A percentile compares a stretch with the other conserved stretches of the same genome.
phyloP scores from a whole-genome alignment of 2,888 invertebrate genomes.

The Chymomyza caudatula region DNA sequence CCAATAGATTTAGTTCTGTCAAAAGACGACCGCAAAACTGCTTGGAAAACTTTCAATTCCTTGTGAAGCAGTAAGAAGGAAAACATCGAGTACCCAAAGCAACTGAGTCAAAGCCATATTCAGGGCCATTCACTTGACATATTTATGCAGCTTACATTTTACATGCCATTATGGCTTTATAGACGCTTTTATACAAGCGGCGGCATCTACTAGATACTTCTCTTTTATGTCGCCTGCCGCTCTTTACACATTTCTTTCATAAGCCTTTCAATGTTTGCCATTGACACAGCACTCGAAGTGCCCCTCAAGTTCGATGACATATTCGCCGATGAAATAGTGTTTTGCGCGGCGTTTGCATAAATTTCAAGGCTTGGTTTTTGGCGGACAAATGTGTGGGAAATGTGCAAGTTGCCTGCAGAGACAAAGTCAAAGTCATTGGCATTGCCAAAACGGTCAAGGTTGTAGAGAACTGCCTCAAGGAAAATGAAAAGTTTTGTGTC shows the following conservation, averaged over 20 bases:
- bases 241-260: background rate
- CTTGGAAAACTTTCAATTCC: background rate
- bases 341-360: constrained; percentile 13
- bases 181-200: background rate
- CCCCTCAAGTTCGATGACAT: background rate
- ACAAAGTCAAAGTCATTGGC: background rate
- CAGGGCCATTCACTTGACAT: background rate
- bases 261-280: background rate
- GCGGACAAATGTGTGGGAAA: background rate
- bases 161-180: background rate
- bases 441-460: constrained; percentile 6
- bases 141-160: too few species aligned
- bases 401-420: background rate
- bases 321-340: background rate
- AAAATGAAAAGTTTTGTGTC: background rate
- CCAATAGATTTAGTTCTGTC: background rate
- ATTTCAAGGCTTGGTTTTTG: background rate
- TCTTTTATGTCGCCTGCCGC: background rate
- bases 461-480: background rate
- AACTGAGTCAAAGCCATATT: background rate
- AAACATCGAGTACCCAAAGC: too few species aligned
- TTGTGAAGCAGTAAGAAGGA: background rate
- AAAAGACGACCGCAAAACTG: background rate
- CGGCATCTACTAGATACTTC: background rate
- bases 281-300: background rate